These are phyloP conservation scores for Lymantria dispar DNA, from an alignment of 2,888 invertebrate genomes.

Conservation along the genomic window DNA sequence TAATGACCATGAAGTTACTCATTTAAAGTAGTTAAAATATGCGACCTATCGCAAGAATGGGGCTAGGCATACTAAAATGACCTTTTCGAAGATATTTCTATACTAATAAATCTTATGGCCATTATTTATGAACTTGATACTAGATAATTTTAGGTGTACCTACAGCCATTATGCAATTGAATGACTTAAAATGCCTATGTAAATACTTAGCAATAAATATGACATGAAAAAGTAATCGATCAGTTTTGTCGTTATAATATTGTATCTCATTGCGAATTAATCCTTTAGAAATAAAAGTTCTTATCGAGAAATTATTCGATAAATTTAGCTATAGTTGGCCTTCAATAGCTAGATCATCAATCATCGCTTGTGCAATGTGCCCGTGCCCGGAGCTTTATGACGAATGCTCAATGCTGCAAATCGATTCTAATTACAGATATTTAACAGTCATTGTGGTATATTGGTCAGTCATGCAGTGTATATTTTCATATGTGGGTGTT, in stretches of 20 bases:
- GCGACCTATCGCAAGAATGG: constrained; percentile 14
- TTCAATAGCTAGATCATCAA: constrained; percentile 53
- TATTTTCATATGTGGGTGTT: constrained; percentile 43
- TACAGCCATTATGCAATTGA: constrained; percentile 25
- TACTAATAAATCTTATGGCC: constrained; percentile 40
- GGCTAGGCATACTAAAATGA: constrained; percentile 23
- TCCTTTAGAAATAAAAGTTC: constrained; percentile 61
- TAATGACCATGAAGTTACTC: no score
- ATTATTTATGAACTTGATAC: constrained; percentile 38
- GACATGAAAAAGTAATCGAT: constrained; percentile 36
- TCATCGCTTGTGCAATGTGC: constrained; percentile 66
- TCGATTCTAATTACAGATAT: constrained; percentile 76
- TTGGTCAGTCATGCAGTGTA: constrained; percentile 52
- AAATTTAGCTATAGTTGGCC: constrained; percentile 43
- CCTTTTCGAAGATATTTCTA: constrained; percentile 34
- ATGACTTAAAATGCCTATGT: constrained; percentile 16
- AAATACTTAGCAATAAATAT: constrained; percentile 39
- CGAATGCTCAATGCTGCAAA: constrained; percentile 64
- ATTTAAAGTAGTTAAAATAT: background rate
- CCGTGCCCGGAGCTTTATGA: constrained; percentile 53
- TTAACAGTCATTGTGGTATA: constrained; percentile 72
- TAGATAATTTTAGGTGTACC: constrained; percentile 25
- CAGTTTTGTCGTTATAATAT: constrained; percentile 43
- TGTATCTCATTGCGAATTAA: constrained; percentile 55
- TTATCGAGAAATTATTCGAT: constrained; percentile 54